Percentiles rank a stretch among this genome's conserved stretches.
Conservation (phyloP, 1,140 invertebrate genomes). For the Drosophila sproati region DNA sequence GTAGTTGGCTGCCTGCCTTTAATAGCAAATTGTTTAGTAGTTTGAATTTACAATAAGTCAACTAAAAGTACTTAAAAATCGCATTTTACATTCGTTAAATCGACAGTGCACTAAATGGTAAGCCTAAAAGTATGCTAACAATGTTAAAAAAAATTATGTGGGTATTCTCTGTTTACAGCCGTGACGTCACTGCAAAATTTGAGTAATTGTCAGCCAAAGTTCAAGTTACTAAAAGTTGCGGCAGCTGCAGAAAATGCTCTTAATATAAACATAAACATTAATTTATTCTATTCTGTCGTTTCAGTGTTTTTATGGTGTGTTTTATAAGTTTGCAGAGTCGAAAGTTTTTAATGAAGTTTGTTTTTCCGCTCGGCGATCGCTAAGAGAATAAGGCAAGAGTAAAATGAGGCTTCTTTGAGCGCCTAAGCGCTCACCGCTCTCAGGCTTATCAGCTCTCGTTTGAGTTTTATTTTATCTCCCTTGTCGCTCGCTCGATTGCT, state of each 20-base stretch:
- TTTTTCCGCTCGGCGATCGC: slow-evolving; percentile 19
- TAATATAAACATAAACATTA: slow-evolving; percentile 40
- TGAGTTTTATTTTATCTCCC: slow-evolving; percentile 26
- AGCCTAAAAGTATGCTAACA: slow-evolving; percentile 50
- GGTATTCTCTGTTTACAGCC: slow-evolving; percentile 2
- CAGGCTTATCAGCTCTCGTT: slow-evolving; percentile 18
- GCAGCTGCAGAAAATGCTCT: slow-evolving; percentile 21
- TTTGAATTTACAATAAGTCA: slow-evolving; percentile 33
- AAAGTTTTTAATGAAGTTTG: slow-evolving; percentile 40
- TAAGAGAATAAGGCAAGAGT: slow-evolving; percentile 3
- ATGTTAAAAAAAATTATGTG: neutral
- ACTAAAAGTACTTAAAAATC: slow-evolving; percentile 23
- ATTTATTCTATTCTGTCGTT: slow-evolving; percentile 13
- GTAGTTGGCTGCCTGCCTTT: slow-evolving; percentile 44
- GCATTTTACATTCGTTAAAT: neutral
- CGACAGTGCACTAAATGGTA: slow-evolving; percentile 8
- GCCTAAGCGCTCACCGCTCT: neutral
- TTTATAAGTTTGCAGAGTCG: slow-evolving; percentile 37
- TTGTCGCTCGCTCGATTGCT: slow-evolving; percentile 41
- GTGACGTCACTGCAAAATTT: slow-evolving; percentile 37
- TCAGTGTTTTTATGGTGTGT: slow-evolving; percentile 22
- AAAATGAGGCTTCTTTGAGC: neutral
- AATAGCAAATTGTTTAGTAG: slow-evolving; percentile 23
- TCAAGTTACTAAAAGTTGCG: slow-evolving; percentile 26
- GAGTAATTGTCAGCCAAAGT: slow-evolving; percentile 27